phyloP scores from a whole-genome alignment of 1,140 invertebrate genomes.

The Eumeta japonica region DNA sequence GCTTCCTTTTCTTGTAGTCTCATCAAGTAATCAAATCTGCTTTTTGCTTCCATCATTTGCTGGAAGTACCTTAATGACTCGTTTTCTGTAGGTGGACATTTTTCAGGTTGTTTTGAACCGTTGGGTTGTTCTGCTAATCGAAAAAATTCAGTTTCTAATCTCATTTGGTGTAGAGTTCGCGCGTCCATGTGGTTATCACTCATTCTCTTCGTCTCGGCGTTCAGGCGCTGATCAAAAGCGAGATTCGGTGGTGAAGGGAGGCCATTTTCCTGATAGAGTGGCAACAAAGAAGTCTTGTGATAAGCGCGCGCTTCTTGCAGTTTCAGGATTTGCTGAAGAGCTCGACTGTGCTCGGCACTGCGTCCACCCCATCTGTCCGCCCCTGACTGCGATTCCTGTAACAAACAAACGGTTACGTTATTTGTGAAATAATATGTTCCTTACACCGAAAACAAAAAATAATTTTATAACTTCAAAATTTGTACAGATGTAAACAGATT shows the following conservation, averaged over 20 bases:
- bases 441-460: too few species aligned
- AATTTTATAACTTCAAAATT: too few species aligned
- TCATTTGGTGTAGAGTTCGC: constrained; percentile 40
- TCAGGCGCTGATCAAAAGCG: constrained; percentile 22
- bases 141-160: constrained; percentile 48
- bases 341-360: constrained; percentile 45
- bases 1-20: constrained; percentile 30
- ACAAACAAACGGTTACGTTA: constrained; percentile 24
- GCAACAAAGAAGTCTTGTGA: constrained; percentile 49
- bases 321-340: constrained; percentile 47
- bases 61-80: constrained; percentile 52
- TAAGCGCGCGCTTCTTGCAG: constrained; percentile 48
- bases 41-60: constrained; percentile 45
- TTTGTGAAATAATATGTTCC: too few species aligned
- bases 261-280: constrained; percentile 50
- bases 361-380: constrained; percentile 46
- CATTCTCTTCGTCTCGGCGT: constrained; percentile 10
- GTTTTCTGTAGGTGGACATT: constrained; percentile 32
- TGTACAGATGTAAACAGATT: too few species aligned
- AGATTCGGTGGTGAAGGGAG: constrained; percentile 32
- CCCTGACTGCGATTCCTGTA: constrained; percentile 49
- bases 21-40: constrained; percentile 35
- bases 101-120: constrained; percentile 8
- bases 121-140: constrained; percentile 44
- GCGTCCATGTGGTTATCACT: constrained; percentile 26